Evolutionary conservation across 2,888 invertebrate genomes (phyloP).

Genomic region (Priocnemis perturbator): DNA sequence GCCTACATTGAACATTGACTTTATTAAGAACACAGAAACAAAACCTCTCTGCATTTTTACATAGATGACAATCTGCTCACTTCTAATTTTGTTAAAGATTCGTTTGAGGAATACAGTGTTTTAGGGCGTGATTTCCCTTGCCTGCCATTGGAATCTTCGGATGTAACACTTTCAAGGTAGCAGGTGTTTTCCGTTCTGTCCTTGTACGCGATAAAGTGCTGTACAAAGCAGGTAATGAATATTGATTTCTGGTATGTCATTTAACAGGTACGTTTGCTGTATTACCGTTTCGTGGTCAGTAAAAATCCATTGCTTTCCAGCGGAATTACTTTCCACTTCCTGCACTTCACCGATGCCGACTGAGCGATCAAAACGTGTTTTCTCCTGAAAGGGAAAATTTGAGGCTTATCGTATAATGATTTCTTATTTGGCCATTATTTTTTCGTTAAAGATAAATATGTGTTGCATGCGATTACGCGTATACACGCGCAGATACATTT

Average conservation of each 20-base stretch:
- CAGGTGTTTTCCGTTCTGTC: conserved; percentile 73
- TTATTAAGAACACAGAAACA: no score
- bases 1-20: conserved; percentile 63
- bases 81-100: conserved; percentile 73
- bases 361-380: conserved; percentile 64
- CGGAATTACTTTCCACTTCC: conserved; percentile 24
- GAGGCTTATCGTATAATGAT: background rate
- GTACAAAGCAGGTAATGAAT: conserved; percentile 29
- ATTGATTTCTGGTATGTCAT: background rate
- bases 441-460: no score
- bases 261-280: background rate
- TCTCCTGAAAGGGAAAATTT: conserved; percentile 51
- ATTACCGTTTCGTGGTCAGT: conserved; percentile 66
- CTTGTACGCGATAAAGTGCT: conserved; percentile 76
- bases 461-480: no score
- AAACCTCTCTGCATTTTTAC: background rate
- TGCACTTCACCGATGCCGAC: conserved; percentile 20
- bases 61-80: conserved; percentile 57
- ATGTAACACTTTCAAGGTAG: conserved; percentile 72
- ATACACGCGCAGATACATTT: background rate
- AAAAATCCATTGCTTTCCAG: conserved; percentile 54
- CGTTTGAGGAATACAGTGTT: conserved; percentile 66
- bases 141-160: conserved; percentile 23
- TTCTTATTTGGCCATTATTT: no score
- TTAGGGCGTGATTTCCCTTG: conserved; percentile 28